Evolutionary conservation across 2,888 invertebrate genomes (phyloP), one percentile per base, ranked within the genome.

Genomic region (Onthophagus sagittarius): DNA sequence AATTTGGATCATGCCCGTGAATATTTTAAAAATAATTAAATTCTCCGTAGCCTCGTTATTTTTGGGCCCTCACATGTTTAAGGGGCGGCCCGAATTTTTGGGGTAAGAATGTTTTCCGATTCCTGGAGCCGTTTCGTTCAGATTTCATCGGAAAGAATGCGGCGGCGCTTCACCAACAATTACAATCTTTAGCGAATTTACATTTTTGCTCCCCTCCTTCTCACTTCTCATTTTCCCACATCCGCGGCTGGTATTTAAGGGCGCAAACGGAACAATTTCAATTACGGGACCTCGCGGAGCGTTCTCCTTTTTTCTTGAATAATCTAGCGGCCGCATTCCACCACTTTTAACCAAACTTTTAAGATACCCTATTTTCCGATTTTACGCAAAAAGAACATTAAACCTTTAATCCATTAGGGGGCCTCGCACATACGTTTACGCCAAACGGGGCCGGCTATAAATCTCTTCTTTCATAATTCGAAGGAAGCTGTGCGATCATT

Each of bases 401-500:
- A 67, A 15, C n/a, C 31, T 32, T 67, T 67, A 67, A 67, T 67
- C 67, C 67, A 67, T 67, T 67, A 67, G 67, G 64, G 15, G 64
- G 67, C 31, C 23, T 15, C 67, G 15, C 67, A 67, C 67, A 67
- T 67, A 67, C 67, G 67, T 67, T 67, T 67, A 67, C 32, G 32
- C 67, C 23, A 67, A 67, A 67, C 67, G 23, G 31, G 71, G 53
- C 39, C n/a, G 62, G 72, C 70, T 72, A 74, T 74, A 74, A 74
- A 74, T 74, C 74, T 69, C 74, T 71, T 69, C 74, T 71, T 72
- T 69, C 72, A 70, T 74, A 74, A 74, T 74, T 70, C 74, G 71
- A 74, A 71, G 74, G 74, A 74, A 74, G 23, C 69, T 64, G 63
- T 39, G 63, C 70, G 74, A 77, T 79, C 79, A 80, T 80, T 78